Percentiles rank a stretch among this genome's conserved stretches.
Evolutionary conservation across 2,888 invertebrate species (phyloP).

Genomic region (Amphimallon solstitiale): DNA sequence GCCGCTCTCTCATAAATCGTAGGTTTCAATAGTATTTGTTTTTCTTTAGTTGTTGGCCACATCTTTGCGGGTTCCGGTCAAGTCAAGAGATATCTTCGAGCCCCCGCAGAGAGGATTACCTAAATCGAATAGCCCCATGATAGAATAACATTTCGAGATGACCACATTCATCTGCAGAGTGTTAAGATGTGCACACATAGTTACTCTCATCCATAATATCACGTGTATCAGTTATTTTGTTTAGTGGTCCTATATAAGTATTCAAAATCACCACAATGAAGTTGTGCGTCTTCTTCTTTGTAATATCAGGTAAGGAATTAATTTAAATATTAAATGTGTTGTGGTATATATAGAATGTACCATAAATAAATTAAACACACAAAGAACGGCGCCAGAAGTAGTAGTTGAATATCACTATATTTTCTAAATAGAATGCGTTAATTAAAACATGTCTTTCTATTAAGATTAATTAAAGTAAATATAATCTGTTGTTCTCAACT

Average conservation of each 20-base stretch:
- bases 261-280: not conserved
- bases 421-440: conserved; percentile 9
- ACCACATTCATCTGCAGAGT: conserved; percentile 6
- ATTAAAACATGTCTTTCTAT: conserved; percentile 1
- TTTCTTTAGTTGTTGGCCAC: not conserved
- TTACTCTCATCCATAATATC: too few species aligned
- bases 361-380: not conserved
- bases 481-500: too few species aligned
- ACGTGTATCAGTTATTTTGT: too few species aligned
- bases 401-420: not conserved
- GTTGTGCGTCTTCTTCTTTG: not conserved
- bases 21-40: conserved; percentile 1
- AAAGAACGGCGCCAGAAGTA: not conserved
- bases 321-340: not conserved
- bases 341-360: not conserved
- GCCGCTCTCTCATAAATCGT: conserved; percentile 4
- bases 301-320: conserved; percentile 6
- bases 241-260: too few species aligned
- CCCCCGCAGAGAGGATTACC: conserved; percentile 21
- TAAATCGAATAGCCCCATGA: conserved; percentile 9
- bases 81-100: not conserved
- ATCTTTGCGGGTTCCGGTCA: conserved; percentile 1
- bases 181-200: not conserved
- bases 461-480: not conserved
- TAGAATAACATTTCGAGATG: conserved; percentile 2